phyloP scores from a whole-genome alignment of 2,797 vertebrate genomes.

The Takifugu rubripes region DNA sequence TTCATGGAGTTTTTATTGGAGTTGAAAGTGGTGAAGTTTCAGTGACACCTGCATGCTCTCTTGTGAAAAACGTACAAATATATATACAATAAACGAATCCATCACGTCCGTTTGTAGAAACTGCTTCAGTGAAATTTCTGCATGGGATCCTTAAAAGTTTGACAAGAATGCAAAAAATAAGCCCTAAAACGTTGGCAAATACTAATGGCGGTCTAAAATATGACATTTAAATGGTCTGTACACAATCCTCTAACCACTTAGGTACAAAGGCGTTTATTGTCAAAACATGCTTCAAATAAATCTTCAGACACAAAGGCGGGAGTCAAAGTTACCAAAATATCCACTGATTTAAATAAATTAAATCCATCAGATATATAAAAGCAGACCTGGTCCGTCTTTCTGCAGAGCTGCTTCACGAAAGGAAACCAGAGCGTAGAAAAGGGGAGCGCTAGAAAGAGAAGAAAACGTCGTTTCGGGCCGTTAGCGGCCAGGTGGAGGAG shows the following conservation, averaged over 20 bases:
- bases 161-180: conserved; percentile 13
- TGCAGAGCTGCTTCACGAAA: conserved; percentile 48
- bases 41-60: conserved; percentile 13
- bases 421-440: conserved; percentile 49
- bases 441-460: conserved; percentile 25
- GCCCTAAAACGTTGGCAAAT: conserved; percentile 2
- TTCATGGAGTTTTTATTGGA: conserved; percentile 41
- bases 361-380: conserved; percentile 70
- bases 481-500: conserved; percentile 63
- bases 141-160: background rate
- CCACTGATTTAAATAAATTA: conserved; percentile 74
- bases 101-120: conserved; percentile 9
- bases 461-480: conserved; percentile 56
- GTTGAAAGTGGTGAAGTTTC: conserved; percentile 22
- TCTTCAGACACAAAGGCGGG: conserved; percentile 56
- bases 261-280: conserved; percentile 48
- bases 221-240: conserved; percentile 30
- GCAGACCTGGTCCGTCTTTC: conserved; percentile 42
- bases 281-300: conserved; percentile 66
- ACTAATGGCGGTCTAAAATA: conserved; percentile 34
- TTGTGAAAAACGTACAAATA: conserved; percentile 41
- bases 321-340: conserved; percentile 56
- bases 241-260: conserved; percentile 26
- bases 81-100: conserved; percentile 49
- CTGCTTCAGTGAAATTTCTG: conserved; percentile 5